Conservation (phyloP, 2,888 invertebrate species). For the Hydroisotoma schaefferi region DNA sequence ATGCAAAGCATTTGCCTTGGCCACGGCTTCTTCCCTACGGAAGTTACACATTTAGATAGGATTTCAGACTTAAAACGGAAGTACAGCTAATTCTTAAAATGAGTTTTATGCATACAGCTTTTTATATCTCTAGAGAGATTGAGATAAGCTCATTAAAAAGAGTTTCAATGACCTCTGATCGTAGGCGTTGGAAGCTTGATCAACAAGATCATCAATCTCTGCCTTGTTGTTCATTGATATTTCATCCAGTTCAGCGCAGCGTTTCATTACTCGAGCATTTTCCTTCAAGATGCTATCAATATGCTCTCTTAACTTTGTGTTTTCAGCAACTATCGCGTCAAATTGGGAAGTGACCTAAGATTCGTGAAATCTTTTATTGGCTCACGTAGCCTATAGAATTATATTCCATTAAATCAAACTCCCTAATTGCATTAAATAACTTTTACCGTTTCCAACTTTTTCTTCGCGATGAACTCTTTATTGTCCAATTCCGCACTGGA, state of each 20-base stretch:
- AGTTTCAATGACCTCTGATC: constrained; percentile 41
- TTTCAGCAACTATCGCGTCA: constrained; percentile 45
- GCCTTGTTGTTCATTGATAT: constrained; percentile 33
- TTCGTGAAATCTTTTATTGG: neutral
- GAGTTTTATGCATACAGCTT: neutral
- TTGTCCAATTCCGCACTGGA: constrained; percentile 31
- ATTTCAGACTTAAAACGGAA: neutral
- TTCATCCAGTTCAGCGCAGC: constrained; percentile 29
- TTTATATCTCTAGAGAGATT: neutral
- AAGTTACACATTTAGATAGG: neutral
- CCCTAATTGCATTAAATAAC: no score
- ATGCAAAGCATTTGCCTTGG: constrained; percentile 41
- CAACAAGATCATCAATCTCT: constrained; percentile 43
- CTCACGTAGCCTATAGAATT: neutral
- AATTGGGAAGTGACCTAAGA: constrained; percentile 44
- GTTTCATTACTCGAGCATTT: constrained; percentile 42
- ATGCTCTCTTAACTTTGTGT: constrained; percentile 26
- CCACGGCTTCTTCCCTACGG: constrained; percentile 44
- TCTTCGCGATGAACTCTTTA: constrained; percentile 39
- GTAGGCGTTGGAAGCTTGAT: constrained; percentile 44
- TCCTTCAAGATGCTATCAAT: constrained; percentile 43
- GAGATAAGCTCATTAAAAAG: no score
- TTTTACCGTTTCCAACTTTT: constrained; percentile 44
- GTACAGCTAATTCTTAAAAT: no score
- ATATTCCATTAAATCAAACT: no score